Evolutionary conservation across 2,888 invertebrate genomes (phyloP).

Genomic region (Hypercompe scribonia): DNA sequence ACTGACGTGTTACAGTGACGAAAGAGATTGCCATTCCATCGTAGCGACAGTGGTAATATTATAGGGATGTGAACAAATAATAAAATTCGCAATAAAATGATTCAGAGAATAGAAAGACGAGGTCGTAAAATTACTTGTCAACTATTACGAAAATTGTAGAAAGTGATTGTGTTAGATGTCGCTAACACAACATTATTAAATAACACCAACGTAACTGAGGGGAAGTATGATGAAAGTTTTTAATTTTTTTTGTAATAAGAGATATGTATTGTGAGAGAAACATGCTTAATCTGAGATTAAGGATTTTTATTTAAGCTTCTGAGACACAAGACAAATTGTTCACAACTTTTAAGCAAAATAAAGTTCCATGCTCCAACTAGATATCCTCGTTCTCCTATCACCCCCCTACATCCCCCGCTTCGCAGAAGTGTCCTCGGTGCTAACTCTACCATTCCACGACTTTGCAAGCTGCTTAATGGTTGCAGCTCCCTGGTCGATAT

Average conservation of each 20-base stretch:
- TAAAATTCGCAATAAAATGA: conserved; percentile 7
- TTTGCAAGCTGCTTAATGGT: too few relatives aligned
- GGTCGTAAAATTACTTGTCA: conserved; percentile 9
- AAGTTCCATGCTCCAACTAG: too few relatives aligned
- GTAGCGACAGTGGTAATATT: neutral
- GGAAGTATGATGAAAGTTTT: neutral
- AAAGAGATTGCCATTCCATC: neutral
- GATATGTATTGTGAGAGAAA: neutral
- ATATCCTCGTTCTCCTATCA: too few relatives aligned
- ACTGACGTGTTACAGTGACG: neutral
- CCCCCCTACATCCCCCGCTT: too few relatives aligned
- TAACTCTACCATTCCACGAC: too few relatives aligned
- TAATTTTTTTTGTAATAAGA: neutral
- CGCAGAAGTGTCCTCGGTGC: too few relatives aligned
- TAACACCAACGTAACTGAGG: neutral
- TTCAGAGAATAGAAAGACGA: conserved; percentile 1
- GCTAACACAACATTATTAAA: neutral
- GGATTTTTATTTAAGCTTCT: too few relatives aligned
- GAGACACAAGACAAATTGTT: too few relatives aligned
- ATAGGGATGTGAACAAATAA: neutral
- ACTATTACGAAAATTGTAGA: conserved; percentile 18
- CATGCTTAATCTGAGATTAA: too few relatives aligned
- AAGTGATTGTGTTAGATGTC: conserved; percentile 10
- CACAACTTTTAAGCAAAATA: too few relatives aligned
- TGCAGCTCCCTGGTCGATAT: too few relatives aligned